A percentile compares a stretch with the other conserved stretches of the same genome.
Conservation (phyloP, 2,888 invertebrate species). For the Zele albiditarsus region DNA sequence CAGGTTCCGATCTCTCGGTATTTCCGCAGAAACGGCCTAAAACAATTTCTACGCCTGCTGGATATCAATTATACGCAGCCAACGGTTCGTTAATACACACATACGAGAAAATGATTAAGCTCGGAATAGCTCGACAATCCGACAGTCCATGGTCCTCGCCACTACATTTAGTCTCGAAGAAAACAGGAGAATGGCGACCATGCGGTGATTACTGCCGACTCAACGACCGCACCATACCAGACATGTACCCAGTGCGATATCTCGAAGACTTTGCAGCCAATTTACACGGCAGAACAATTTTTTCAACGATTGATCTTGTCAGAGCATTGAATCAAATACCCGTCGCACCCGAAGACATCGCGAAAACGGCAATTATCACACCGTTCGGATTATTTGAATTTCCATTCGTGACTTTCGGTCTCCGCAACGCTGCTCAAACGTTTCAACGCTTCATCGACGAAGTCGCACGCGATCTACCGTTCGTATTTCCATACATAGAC, state of each 20-base stretch:
- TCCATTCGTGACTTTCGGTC: too few relatives aligned
- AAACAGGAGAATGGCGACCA: conserved; percentile 60
- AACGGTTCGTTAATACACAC: too few relatives aligned
- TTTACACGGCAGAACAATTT: conserved; percentile 31
- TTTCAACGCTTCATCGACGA: too few relatives aligned
- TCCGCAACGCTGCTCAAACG: too few relatives aligned
- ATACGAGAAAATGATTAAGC: too few relatives aligned
- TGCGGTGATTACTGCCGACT: conserved; percentile 67
- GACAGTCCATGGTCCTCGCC: conserved; percentile 65
- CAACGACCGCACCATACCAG: conserved; percentile 27
- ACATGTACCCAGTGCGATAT: too few relatives aligned
- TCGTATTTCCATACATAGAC: conserved; percentile 56
- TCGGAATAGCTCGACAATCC: conserved; percentile 58
- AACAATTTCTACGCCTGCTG: neutral
- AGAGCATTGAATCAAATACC: conserved; percentile 46
- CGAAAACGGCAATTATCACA: conserved; percentile 38
- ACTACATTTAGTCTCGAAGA: conserved; percentile 64
- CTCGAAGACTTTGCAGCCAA: too few relatives aligned
- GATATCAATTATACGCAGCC: conserved; percentile 30
- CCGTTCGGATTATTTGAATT: too few relatives aligned
- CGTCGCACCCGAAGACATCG: conserved; percentile 32
- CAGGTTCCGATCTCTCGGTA: too few relatives aligned
- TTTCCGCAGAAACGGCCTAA: too few relatives aligned
- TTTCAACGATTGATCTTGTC: conserved; percentile 41
- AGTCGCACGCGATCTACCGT: conserved; percentile 10